Conservation (phyloP, 2,888 invertebrate species). For the Torymus auratus region DNA sequence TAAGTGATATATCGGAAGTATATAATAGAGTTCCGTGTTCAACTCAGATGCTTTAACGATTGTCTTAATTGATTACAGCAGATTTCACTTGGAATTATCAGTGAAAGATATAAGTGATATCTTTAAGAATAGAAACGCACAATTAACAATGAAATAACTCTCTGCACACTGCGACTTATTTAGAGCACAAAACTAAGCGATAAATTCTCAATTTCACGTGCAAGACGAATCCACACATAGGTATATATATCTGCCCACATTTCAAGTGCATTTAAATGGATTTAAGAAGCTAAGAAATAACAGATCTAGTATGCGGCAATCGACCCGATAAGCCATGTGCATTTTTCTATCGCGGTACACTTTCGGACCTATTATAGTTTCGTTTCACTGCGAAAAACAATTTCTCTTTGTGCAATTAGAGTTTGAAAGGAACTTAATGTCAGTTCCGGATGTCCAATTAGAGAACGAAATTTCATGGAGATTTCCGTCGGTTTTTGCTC, state of each 20-base stretch:
- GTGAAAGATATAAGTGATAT: not conserved
- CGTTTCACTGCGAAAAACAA: constrained; percentile 47
- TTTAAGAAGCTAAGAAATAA: no score
- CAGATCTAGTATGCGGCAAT: constrained; percentile 9
- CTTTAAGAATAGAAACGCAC: constrained; percentile 27
- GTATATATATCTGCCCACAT: no score
- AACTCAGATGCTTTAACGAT: not conserved
- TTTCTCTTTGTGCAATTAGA: constrained; percentile 56
- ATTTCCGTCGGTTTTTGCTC: constrained; percentile 30
- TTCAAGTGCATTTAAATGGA: no score
- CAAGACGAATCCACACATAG: no score
- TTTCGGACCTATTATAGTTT: constrained; percentile 38
- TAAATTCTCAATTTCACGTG: constrained; percentile 1
- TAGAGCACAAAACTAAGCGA: constrained; percentile 8
- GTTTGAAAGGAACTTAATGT: constrained; percentile 51
- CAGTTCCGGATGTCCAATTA: constrained; percentile 50
- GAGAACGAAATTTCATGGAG: constrained; percentile 49
- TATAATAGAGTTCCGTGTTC: not conserved
- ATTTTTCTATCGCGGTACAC: constrained; percentile 40
- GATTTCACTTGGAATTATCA: constrained; percentile 11
- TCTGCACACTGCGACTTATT: not conserved
- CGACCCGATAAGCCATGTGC: constrained; percentile 9
- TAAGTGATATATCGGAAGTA: no score
- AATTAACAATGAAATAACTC: constrained; percentile 2
- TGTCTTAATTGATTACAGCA: not conserved